Evolutionary conservation across 2,797 vertebrate genomes (phyloP), one percentile per base, ranked within the genome.

Genomic region (Furcifer pardalis): DNA sequence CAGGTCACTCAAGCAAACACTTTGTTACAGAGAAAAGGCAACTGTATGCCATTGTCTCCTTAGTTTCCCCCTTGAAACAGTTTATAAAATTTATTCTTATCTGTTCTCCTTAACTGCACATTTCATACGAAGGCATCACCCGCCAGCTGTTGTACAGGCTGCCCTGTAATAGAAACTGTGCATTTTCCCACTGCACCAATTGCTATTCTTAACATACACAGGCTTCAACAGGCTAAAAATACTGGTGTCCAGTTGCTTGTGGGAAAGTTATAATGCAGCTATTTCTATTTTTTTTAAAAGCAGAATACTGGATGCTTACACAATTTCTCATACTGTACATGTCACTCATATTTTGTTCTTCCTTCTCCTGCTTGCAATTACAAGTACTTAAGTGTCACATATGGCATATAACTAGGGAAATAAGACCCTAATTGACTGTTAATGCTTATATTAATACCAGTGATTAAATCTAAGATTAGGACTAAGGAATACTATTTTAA

Each of bases 161-260:
- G n/a, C 77, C 65, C 12, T 85, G 0, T 93, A 92, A 95, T 93
- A 94, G 94, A 93, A 94, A 93, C 89, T 69, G 84, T 92, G 91
- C 80, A 85, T 90, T 89, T 95, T 95, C 95, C 96, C 96, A 95
- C 94, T 94, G 92, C 88, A 91, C 3, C 19, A 69, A 92, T 88
- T 87, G 92, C 95, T 96, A 96, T 96, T 96, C 95, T 94, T 93
- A 92, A 94, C 94, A 91, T 82, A 92, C 85, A 77, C 83, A 44
- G 56, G 91, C 90, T 92, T 93, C 91, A 84, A 86, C 1, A 82
- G 80, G 92, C 96, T 96, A 96, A 96, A 96, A 96, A 96, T 96
- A 96, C 75, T 93, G 81, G 4, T 84, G 85, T 92, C 65, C 62
- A 85, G 75, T 42, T 86, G 91, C 91, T 93, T 95, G 95, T 95